A percentile compares a stretch with the other conserved stretches of the same genome.
Conservation (phyloP, 2,888 invertebrate species). For the Acanthosepion lycidas region DNA sequence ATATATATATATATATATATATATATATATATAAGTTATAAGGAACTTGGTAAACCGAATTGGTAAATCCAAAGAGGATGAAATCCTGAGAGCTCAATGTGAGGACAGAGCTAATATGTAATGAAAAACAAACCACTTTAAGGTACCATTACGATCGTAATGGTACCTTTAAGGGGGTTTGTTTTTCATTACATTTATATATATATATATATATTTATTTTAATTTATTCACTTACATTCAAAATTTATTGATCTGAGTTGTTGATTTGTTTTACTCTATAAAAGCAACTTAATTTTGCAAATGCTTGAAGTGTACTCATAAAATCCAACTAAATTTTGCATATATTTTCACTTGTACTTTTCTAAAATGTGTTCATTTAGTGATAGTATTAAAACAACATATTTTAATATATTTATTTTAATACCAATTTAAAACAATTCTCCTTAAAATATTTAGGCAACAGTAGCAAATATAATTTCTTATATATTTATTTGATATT, state of each 20-base stretch:
- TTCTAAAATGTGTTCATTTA: conserved; percentile 17
- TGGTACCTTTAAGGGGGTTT: too few relatives aligned
- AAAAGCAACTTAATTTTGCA: not conserved
- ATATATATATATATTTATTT: not conserved
- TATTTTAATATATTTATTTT: conserved; percentile 33
- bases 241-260: not conserved
- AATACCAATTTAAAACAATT: not conserved
- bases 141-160: too few relatives aligned
- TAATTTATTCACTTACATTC: conserved; percentile 1
- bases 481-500: not conserved
- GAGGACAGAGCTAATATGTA: too few relatives aligned
- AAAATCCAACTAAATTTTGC: not conserved
- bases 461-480: not conserved
- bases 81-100: too few relatives aligned
- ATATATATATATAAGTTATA: too few relatives aligned
- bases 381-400: not conserved
- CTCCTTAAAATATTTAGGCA: not conserved
- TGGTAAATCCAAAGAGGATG: too few relatives aligned
- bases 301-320: not conserved
- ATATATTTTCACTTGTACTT: conserved; percentile 7
- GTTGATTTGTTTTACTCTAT: not conserved
- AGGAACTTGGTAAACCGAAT: too few relatives aligned
- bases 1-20: too few relatives aligned
- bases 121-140: too few relatives aligned
- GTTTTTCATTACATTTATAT: too few relatives aligned